Conservation (phyloP, 2,888 invertebrate genomes). For the Lepetodrilus schrolli region DNA sequence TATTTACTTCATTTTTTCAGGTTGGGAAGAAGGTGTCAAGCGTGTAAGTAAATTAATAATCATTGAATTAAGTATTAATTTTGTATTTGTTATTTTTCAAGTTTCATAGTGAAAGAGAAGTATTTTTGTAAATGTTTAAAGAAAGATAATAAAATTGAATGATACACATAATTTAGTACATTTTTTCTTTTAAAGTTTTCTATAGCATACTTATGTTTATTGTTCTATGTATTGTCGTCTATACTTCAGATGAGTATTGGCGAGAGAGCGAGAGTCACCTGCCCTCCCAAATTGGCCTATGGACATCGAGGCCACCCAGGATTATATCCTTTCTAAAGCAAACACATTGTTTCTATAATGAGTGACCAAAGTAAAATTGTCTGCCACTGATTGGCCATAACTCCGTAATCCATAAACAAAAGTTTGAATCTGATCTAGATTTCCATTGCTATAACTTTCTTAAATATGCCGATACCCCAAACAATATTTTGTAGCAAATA, state of each 20-base stretch:
- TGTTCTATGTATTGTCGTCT: neutral
- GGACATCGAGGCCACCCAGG: conserved; percentile 94
- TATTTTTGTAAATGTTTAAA: no score
- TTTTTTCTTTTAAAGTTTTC: neutral
- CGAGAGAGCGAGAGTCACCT: conserved; percentile 92
- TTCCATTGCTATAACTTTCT: no score
- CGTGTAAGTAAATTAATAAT: conserved; percentile 45
- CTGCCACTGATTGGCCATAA: no score
- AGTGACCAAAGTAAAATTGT: neutral
- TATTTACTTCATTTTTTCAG: conserved; percentile 49
- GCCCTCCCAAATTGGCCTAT: conserved; percentile 91
- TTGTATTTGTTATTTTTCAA: no score
- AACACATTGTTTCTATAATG: no score
- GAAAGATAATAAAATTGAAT: neutral
- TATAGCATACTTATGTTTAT: no score
- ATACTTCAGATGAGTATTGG: conserved; percentile 89
- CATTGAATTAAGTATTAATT: neutral
- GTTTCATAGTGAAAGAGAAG: no score
- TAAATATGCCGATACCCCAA: no score
- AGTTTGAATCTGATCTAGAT: no score
- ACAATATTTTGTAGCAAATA: no score
- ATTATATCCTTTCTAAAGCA: conserved; percentile 78
- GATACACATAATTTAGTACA: neutral
- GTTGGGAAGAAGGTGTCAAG: conserved; percentile 95
- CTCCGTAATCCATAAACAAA: no score